Evolutionary conservation across 2,797 vertebrate species (phyloP).

Genomic region (Dermochelys coriacea): DNA sequence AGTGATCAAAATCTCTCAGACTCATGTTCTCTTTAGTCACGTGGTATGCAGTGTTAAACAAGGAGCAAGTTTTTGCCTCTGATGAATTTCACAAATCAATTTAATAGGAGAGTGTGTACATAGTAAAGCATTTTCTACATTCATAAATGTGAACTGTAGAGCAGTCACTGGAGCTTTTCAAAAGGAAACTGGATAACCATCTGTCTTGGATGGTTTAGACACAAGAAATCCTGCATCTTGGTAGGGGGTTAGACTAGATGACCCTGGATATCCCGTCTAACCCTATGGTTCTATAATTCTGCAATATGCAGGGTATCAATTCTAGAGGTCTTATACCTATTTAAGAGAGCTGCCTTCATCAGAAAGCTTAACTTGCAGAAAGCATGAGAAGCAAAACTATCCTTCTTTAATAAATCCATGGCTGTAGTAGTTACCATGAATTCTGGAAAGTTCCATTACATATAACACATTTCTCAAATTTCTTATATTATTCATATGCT

Average conservation of each 20-base stretch:
- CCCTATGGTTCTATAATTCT: too few species aligned
- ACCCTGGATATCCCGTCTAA: too few species aligned
- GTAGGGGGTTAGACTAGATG: too few species aligned
- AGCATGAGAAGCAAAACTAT: background rate
- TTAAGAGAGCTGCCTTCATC: accelerated
- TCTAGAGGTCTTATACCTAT: background rate
- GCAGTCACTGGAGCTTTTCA: too few species aligned
- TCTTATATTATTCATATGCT: background rate
- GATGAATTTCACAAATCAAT: background rate
- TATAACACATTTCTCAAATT: background rate
- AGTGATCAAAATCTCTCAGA: background rate
- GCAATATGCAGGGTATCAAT: background rate
- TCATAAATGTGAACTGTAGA: too few species aligned
- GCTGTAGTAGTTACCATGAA: background rate
- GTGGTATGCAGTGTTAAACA: background rate
- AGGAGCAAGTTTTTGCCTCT: background rate
- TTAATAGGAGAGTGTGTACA: background rate
- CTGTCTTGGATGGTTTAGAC: too few species aligned
- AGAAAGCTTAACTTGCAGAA: too few species aligned
- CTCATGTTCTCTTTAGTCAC: background rate
- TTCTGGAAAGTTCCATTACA: background rate
- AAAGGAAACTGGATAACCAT: too few species aligned
- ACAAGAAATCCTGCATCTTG: too few species aligned
- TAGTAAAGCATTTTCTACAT: background rate
- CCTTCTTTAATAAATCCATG: background rate